Percentiles rank a stretch among this genome's conserved stretches.
These are phyloP conservation scores for Polymixis flavicincta DNA, from an alignment of 2,888 invertebrate species.

Conservation along the genomic window DNA sequence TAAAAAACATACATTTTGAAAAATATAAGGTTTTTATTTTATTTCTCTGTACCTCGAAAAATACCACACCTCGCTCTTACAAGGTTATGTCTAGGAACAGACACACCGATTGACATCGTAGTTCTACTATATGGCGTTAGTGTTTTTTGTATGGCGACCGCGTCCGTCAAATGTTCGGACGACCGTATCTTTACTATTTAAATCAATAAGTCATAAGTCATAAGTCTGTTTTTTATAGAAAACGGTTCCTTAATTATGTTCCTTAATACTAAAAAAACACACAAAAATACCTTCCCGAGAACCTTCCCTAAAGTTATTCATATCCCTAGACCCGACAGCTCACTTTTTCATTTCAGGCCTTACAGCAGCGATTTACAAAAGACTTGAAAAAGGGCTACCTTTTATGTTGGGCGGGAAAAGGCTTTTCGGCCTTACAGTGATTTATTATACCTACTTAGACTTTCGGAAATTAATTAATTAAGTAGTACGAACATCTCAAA, in stretches of 20 bases:
- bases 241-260: background rate
- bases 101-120: too few relatives aligned
- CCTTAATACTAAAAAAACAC: too few relatives aligned
- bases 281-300: background rate
- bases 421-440: slow-evolving; percentile 11
- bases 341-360: slow-evolving; percentile 3
- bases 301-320: background rate
- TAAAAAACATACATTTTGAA: too few relatives aligned
- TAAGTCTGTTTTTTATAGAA: background rate
- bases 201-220: too few relatives aligned
- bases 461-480: slow-evolving; percentile 24
- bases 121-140: too few relatives aligned
- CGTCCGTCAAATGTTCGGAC: too few relatives aligned
- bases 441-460: slow-evolving; percentile 22
- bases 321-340: background rate
- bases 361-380: slow-evolving; percentile 17
- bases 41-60: too few relatives aligned
- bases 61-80: too few relatives aligned
- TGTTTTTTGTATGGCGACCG: too few relatives aligned
- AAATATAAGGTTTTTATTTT: too few relatives aligned
- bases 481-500: background rate
- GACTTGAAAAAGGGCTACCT: slow-evolving; percentile 7
- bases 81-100: too few relatives aligned
- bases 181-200: too few relatives aligned
- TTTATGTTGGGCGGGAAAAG: background rate